phyloP scores from a whole-genome alignment of 1,140 invertebrate species.

The Cotesia chilonis region DNA sequence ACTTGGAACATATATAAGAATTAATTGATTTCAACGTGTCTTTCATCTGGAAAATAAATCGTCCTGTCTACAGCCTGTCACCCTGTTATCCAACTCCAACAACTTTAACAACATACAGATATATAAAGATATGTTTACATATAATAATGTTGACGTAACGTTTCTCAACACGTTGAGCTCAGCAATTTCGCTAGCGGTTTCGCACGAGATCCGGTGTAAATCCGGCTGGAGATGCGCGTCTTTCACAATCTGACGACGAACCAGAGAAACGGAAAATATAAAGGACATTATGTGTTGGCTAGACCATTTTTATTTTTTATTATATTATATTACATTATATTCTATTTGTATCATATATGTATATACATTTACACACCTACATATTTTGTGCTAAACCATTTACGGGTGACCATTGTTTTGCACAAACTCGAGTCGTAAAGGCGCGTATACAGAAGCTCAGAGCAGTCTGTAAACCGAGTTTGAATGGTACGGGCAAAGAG shows the following conservation, averaged over 20 bases:
- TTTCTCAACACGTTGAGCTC: constrained; percentile 21
- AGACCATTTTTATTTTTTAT: constrained; percentile 3
- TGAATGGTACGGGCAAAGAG: neutral
- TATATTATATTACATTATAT: neutral
- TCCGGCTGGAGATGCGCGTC: constrained; percentile 21
- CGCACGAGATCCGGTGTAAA: constrained; percentile 26
- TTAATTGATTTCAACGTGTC: constrained; percentile 14
- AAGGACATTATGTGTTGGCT: constrained; percentile 12
- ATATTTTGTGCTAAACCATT: constrained; percentile 25
- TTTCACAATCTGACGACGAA: constrained; percentile 15
- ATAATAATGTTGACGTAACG: constrained; percentile 3
- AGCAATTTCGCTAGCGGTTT: constrained; percentile 28
- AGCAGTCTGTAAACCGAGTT: neutral
- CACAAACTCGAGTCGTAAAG: constrained; percentile 31
- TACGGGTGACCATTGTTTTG: constrained; percentile 34
- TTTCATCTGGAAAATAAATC: constrained; percentile 17
- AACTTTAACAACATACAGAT: neutral
- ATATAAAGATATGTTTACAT: neutral
- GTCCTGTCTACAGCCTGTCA: constrained; percentile 2
- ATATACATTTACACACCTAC: neutral
- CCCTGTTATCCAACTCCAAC: neutral
- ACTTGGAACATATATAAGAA: neutral
- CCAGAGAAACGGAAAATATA: constrained; percentile 29
- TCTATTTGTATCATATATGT: neutral
- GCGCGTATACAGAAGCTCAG: constrained; percentile 15